A percentile compares a stretch with the other conserved stretches of the same genome.
phyloP scores from a whole-genome alignment of 64 coral and sea anemone genomes.

The Montipora foliosa region DNA sequence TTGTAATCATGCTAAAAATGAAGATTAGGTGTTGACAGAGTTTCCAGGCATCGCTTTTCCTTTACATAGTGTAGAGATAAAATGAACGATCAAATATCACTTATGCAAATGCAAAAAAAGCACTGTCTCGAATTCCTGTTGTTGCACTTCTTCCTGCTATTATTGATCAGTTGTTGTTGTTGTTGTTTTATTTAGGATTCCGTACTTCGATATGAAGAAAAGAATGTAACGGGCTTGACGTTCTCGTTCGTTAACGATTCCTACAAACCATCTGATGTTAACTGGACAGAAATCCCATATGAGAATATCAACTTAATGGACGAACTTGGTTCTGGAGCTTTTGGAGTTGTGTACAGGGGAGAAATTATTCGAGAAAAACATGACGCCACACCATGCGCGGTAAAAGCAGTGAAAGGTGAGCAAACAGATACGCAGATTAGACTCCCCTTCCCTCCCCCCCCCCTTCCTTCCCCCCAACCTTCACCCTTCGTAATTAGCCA shows the following conservation, averaged over 20 bases:
- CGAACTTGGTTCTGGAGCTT: constrained; percentile 78
- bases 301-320: constrained; percentile 53
- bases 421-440: not conserved
- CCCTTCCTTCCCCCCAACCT: too few species aligned
- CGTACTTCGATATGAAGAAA: not conserved
- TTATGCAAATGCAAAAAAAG: too few species aligned
- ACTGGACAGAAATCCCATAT: constrained; percentile 63
- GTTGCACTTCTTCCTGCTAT: too few species aligned
- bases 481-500: too few species aligned
- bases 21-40: too few species aligned
- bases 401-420: constrained; percentile 82
- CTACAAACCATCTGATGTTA: not conserved
- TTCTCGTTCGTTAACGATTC: not conserved
- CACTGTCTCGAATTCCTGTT: too few species aligned
- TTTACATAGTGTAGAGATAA: too few species aligned
- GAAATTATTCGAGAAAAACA: constrained; percentile 35
- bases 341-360: constrained; percentile 79
- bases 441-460: too few species aligned
- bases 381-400: constrained; percentile 61
- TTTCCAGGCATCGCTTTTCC: too few species aligned
- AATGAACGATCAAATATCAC: too few species aligned
- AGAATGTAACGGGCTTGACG: constrained; percentile 25
- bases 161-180: not conserved
- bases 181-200: not conserved
- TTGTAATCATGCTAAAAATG: too few species aligned